These are phyloP conservation scores for Silurus glanis DNA, from an alignment of 2,113 vertebrate species.

Conservation along the genomic window DNA sequence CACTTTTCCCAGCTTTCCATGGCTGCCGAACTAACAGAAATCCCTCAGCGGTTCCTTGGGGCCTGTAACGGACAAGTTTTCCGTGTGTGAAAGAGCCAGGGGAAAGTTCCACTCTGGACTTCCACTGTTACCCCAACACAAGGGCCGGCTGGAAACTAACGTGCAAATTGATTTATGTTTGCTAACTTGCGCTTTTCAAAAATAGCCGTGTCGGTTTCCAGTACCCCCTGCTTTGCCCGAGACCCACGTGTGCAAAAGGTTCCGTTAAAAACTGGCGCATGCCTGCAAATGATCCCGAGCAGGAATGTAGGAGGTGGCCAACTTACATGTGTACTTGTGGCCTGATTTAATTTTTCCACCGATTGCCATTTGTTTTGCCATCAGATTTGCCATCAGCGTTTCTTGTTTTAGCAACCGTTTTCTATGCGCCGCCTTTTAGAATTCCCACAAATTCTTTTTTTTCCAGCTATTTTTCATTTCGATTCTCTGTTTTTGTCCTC, in stretches of 20 bases:
- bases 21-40: slow-evolving; percentile 55
- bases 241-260: slow-evolving; percentile 47
- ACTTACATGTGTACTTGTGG: background rate
- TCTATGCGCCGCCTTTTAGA: slow-evolving; percentile 10
- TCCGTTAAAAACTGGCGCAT: slow-evolving; percentile 59
- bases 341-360: background rate
- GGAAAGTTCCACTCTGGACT: slow-evolving; percentile 73
- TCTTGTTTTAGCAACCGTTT: slow-evolving; percentile 33
- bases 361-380: slow-evolving; percentile 30
- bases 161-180: slow-evolving; percentile 62
- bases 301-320: slow-evolving; percentile 10
- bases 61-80: slow-evolving; percentile 35
- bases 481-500: background rate
- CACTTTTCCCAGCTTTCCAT: slow-evolving; percentile 54
- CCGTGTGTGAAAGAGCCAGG: slow-evolving; percentile 39
- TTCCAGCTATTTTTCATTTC: slow-evolving; percentile 22
- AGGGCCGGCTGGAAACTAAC: slow-evolving; percentile 61
- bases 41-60: slow-evolving; percentile 19
- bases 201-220: slow-evolving; percentile 48
- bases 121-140: background rate
- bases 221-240: slow-evolving; percentile 48
- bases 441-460: slow-evolving; percentile 21
- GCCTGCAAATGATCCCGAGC: slow-evolving; percentile 40
- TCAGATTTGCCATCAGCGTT: background rate
- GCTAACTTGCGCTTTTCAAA: slow-evolving; percentile 55